Evolutionary conservation across 1,140 invertebrate species (phyloP).

Genomic region (Drosophila takahashii): DNA sequence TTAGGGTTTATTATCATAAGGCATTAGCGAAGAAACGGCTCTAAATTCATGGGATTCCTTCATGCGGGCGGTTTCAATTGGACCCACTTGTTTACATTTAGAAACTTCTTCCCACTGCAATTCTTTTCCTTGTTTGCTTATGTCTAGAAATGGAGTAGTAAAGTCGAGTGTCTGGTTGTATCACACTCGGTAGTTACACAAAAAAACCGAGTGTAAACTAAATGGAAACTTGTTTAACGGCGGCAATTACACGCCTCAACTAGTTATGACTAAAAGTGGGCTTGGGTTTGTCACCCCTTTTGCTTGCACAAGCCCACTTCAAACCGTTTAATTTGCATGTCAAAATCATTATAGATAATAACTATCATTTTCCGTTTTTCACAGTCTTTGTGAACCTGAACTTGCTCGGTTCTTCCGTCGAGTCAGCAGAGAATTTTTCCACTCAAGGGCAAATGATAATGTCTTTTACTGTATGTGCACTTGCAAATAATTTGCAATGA

Average conservation of each 20-base stretch:
- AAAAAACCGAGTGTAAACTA: constrained; percentile 8
- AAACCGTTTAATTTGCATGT: constrained; percentile 22
- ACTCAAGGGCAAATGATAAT: not conserved
- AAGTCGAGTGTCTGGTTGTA: constrained; percentile 11
- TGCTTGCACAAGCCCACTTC: not conserved
- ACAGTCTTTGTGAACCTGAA: constrained; percentile 7
- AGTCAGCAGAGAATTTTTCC: not conserved
- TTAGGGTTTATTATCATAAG: constrained; percentile 20
- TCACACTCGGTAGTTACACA: constrained; percentile 20
- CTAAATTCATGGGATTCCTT: not conserved
- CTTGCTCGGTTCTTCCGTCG: not conserved
- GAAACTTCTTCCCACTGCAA: not conserved
- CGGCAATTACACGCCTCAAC: constrained; percentile 13
- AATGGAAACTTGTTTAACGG: constrained; percentile 21
- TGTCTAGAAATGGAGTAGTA: constrained; percentile 17
- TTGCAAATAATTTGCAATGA: constrained; percentile 18
- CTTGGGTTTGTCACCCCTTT: not conserved
- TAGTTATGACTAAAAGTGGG: not conserved
- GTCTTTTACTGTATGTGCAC: constrained; percentile 1
- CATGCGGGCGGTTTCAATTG: constrained; percentile 30
- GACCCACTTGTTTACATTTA: not conserved
- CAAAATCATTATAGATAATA: constrained; percentile 1
- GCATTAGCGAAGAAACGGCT: constrained; percentile 11
- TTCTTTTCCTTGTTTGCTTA: constrained; percentile 2
- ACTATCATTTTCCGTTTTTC: not conserved